A percentile compares a stretch with the other conserved stretches of the same genome.
Evolutionary conservation across 2,797 vertebrate species (phyloP).

Genomic region (Macropodus opercularis): DNA sequence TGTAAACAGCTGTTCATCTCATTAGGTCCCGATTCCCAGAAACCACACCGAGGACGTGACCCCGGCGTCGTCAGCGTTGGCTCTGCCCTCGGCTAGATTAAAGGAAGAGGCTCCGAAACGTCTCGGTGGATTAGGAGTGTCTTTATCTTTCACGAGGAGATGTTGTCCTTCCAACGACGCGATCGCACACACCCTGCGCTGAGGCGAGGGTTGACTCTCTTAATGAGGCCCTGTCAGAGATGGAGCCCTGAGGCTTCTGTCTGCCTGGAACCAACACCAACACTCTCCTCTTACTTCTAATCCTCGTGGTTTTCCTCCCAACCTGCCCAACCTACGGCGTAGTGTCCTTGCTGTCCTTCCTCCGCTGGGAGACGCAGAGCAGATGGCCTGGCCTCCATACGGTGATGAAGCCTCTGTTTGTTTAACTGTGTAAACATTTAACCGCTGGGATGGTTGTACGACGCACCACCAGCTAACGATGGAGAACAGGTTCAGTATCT

Average conservation of each 20-base stretch:
- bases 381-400: constrained; percentile 31
- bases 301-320: constrained; percentile 14
- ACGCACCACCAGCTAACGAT: no score
- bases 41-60: background rate
- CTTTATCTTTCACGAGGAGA: background rate
- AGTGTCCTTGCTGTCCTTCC: constrained; percentile 45
- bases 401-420: constrained; percentile 36
- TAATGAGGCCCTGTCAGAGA: background rate
- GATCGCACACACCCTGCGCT: background rate
- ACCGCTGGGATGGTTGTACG: no score
- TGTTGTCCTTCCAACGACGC: background rate
- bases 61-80: background rate
- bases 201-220: background rate
- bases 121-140: background rate
- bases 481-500: no score
- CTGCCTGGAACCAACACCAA: constrained; percentile 20
- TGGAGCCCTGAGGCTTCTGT: background rate
- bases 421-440: constrained; percentile 49
- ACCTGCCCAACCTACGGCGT: background rate
- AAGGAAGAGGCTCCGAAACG: background rate
- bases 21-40: background rate
- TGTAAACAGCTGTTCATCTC: background rate
- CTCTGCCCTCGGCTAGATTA: no score
- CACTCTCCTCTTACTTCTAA: constrained; percentile 35
- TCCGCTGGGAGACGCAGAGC: constrained; percentile 42